These are phyloP conservation scores for Streblospio benedicti DNA, from an alignment of 1,140 invertebrate species.

Conservation along the genomic window DNA sequence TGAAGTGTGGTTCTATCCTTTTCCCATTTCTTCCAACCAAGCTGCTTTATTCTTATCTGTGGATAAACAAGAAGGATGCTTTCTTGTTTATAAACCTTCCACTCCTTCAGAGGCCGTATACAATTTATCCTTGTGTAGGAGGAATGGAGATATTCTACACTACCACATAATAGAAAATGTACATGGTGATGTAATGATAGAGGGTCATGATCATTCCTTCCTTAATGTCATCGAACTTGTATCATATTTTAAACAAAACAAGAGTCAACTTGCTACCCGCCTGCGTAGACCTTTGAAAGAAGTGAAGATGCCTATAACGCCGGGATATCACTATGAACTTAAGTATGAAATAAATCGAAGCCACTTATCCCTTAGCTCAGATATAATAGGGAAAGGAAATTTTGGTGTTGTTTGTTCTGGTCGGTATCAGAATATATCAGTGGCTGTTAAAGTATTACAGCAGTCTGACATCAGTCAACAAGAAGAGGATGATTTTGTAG, in stretches of 20 bases:
- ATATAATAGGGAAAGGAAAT: conserved; percentile 14
- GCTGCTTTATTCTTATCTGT: conserved; percentile 13
- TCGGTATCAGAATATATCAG: neutral
- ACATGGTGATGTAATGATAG: conserved; percentile 15
- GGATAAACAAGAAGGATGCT: conserved; percentile 17
- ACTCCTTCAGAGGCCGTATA: neutral
- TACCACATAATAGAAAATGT: conserved; percentile 16
- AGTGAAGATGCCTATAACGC: conserved; percentile 7
- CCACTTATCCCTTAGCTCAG: neutral
- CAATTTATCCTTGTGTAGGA: conserved; percentile 9
- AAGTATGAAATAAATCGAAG: conserved; percentile 5
- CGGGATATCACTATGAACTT: conserved; percentile 15
- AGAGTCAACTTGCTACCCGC: conserved; percentile 10
- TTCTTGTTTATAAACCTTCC: conserved; percentile 13
- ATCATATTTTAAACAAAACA: conserved; percentile 11
- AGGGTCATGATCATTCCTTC: conserved; percentile 14
- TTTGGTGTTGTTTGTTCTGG: conserved; percentile 12
- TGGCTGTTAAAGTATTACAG: conserved; percentile 16
- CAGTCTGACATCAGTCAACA: neutral
- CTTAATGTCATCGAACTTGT: conserved; percentile 13
- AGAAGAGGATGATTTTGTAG: conserved; percentile 16
- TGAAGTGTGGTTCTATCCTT: conserved; percentile 17
- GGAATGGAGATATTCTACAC: conserved; percentile 11
- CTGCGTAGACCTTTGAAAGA: conserved; percentile 15
- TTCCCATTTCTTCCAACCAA: conserved; percentile 6